Percentiles rank a stretch among this genome's conserved stretches.
Evolutionary conservation across 2,888 invertebrate species (phyloP).

Genomic region (Charanyca ferruginea): DNA sequence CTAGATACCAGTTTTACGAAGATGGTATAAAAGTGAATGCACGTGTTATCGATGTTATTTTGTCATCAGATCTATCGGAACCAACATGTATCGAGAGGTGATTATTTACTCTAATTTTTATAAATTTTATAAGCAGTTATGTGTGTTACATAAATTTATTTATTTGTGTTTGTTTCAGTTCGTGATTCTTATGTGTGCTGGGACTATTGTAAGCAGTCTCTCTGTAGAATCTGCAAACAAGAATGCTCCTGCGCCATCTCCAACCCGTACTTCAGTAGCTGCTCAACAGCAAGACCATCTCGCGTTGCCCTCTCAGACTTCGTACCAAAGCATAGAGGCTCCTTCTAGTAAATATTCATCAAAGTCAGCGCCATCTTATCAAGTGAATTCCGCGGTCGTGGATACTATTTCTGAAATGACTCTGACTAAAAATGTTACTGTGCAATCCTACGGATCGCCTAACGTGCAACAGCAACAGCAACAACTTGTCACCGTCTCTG

Average conservation of each 20-base stretch:
- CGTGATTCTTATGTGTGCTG: slow-evolving; percentile 42
- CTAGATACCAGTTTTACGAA: slow-evolving; percentile 80
- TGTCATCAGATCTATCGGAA: slow-evolving; percentile 72
- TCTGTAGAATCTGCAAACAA: slow-evolving; percentile 1
- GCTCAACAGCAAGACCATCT: slow-evolving; percentile 20
- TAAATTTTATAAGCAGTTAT: background rate
- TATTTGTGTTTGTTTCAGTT: slow-evolving; percentile 40
- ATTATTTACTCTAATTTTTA: slow-evolving; percentile 36
- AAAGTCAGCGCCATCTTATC: background rate
- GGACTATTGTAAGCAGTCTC: slow-evolving; percentile 19
- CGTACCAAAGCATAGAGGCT: slow-evolving; percentile 13
- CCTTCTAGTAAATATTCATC: slow-evolving; percentile 10
- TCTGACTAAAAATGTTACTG: background rate
- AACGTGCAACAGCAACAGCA: slow-evolving; percentile 27
- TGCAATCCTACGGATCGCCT: slow-evolving; percentile 11
- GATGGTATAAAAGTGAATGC: slow-evolving; percentile 85
- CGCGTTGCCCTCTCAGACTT: slow-evolving; percentile 25
- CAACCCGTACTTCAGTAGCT: background rate
- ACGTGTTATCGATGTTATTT: slow-evolving; percentile 78
- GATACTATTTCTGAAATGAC: slow-evolving; percentile 13
- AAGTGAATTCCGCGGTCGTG: slow-evolving; percentile 35
- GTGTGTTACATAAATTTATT: background rate
- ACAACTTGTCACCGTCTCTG: slow-evolving; percentile 6
- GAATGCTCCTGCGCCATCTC: background rate
- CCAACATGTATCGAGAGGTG: slow-evolving; percentile 85